These are phyloP conservation scores for Apis dorsata DNA, from an alignment of 1,140 invertebrate genomes.

Conservation along the genomic window DNA sequence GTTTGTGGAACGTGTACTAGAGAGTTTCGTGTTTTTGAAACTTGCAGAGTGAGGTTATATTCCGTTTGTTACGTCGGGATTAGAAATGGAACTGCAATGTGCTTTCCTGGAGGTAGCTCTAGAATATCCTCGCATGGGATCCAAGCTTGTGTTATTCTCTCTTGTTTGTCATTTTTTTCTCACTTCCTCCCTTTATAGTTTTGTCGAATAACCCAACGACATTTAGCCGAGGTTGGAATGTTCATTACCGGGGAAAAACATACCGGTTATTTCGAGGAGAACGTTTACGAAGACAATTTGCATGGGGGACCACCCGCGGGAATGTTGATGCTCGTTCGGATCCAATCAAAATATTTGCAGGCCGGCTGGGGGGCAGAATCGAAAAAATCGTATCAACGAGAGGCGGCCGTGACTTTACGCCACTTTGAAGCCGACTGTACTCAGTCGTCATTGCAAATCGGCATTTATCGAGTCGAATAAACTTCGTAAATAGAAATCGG, in stretches of 20 bases:
- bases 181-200: no score
- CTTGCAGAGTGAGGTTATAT: conserved; percentile 8
- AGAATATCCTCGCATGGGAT: not conserved
- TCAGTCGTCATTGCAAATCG: conserved; percentile 3
- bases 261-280: conserved; percentile 10
- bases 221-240: not conserved
- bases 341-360: conserved; percentile 42
- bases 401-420: conserved; percentile 23
- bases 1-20: not conserved
- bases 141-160: not conserved
- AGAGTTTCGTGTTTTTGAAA: conserved; percentile 2
- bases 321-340: not conserved
- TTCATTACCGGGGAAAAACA: conserved; percentile 13
- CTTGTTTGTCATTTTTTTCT: not conserved
- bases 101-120: not conserved
- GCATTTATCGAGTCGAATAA: conserved; percentile 33
- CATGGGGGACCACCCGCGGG: not conserved
- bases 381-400: conserved; percentile 7
- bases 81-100: conserved; percentile 24
- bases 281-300: conserved; percentile 41
- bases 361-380: not conserved
- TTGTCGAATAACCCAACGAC: conserved; percentile 3
- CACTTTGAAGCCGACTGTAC: conserved; percentile 32
- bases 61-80: conserved; percentile 26
- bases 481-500: conserved; percentile 22